phyloP scores from a whole-genome alignment of 2,888 invertebrate species.

The Coecobrya sp. region DNA sequence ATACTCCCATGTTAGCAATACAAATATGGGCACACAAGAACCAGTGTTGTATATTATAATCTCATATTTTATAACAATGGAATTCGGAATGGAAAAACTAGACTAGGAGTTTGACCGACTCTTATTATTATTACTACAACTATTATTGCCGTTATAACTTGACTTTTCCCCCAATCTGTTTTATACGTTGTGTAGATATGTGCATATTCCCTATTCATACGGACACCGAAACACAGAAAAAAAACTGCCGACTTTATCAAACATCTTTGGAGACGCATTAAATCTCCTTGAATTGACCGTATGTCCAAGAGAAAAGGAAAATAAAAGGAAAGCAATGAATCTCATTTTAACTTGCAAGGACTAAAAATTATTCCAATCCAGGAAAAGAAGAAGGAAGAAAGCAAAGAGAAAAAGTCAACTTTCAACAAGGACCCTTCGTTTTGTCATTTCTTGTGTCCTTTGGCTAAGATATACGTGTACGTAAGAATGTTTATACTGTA shows the following conservation, averaged over 20 bases:
- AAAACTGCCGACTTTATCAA: slow-evolving; percentile 61
- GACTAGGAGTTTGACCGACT: slow-evolving; percentile 60
- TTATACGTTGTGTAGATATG: not conserved
- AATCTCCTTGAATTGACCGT: slow-evolving; percentile 61
- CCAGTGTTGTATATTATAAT: slow-evolving; percentile 1
- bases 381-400: not conserved
- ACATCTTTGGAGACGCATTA: slow-evolving; percentile 72
- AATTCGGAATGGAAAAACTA: slow-evolving; percentile 32
- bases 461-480: not conserved
- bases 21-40: not conserved
- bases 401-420: slow-evolving; percentile 14
- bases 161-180: not conserved
- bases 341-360: slow-evolving; percentile 57
- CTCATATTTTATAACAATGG: slow-evolving; percentile 42
- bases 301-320: slow-evolving; percentile 51
- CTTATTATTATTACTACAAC: slow-evolving; percentile 33
- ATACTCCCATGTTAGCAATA: not conserved
- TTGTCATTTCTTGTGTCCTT: not conserved
- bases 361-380: slow-evolving; percentile 30
- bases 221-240: not conserved
- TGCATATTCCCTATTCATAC: not conserved
- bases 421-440: not conserved
- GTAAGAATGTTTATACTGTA: not conserved
- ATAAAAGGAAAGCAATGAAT: slow-evolving; percentile 60
- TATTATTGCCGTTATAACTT: slow-evolving; percentile 17